Percentiles rank a stretch among this genome's conserved stretches.
Evolutionary conservation across 2,113 vertebrate species (phyloP).

Genomic region (Ptyas mucosa): DNA sequence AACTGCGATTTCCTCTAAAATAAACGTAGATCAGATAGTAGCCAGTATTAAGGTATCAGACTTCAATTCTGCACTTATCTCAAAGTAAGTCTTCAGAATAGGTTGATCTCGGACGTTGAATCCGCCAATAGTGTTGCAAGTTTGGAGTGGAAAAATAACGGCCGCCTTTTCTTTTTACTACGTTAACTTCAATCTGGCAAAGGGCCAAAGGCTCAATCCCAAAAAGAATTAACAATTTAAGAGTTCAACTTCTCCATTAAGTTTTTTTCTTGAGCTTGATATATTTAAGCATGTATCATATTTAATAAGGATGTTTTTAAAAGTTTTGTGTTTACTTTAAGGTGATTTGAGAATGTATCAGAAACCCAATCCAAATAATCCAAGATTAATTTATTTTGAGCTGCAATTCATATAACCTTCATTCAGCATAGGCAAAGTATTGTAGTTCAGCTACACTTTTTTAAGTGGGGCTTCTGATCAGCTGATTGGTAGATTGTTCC

Average conservation of each 20-base stretch:
- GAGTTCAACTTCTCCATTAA: background rate
- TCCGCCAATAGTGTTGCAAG: background rate
- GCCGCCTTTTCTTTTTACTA: background rate
- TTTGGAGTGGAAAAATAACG: background rate
- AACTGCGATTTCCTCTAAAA: background rate
- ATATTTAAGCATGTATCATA: background rate
- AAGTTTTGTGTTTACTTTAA: background rate
- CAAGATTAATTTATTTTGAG: background rate
- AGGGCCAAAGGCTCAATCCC: background rate
- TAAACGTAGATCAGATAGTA: background rate
- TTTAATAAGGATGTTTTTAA: background rate
- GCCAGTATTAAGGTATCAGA: background rate
- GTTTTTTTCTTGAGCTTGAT: background rate
- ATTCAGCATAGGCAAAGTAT: background rate
- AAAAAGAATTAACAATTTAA: background rate
- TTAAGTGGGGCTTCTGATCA: background rate
- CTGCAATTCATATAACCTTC: background rate
- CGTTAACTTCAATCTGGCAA: background rate
- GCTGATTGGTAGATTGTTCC: background rate
- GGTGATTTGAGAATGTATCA: background rate
- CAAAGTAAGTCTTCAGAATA: background rate
- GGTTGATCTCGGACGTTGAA: background rate
- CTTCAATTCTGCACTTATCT: background rate
- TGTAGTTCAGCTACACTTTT: background rate
- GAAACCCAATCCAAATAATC: background rate